Evolutionary conservation across 2,888 invertebrate genomes (phyloP).

Genomic region (Neoaliturus tenellus): DNA sequence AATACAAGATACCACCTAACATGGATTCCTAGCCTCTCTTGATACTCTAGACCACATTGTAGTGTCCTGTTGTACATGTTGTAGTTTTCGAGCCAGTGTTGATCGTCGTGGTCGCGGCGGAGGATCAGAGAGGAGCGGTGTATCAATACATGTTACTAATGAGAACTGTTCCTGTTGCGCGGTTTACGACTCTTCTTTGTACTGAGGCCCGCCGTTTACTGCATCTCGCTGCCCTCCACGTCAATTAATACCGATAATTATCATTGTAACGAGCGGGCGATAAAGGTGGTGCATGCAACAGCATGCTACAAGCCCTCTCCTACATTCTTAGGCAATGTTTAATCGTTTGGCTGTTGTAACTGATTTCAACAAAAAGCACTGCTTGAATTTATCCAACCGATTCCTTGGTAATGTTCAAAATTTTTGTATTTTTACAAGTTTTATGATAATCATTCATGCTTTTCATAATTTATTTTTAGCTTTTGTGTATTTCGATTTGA

Average conservation of each 20-base stretch:
- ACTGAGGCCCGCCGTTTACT: constrained; percentile 31
- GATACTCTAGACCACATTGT: background rate
- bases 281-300: constrained; percentile 32
- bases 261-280: constrained; percentile 46
- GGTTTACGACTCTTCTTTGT: constrained; percentile 42
- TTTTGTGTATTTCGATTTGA: too few species aligned
- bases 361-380: too few species aligned
- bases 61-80: background rate
- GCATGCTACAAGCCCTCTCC: background rate
- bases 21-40: background rate
- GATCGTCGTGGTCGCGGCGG: background rate
- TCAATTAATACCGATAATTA: constrained; percentile 57
- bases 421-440: too few species aligned
- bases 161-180: constrained; percentile 40
- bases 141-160: constrained; percentile 52
- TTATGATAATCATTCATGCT: too few species aligned
- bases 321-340: too few species aligned
- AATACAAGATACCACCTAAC: too few species aligned
- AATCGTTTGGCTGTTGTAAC: too few species aligned
- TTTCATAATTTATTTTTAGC: too few species aligned
- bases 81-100: background rate
- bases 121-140: constrained; percentile 11
- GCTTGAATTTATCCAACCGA: too few species aligned
- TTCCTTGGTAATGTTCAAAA: too few species aligned
- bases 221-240: constrained; percentile 25